Conservation (phyloP, 2,113 vertebrate species). For the Bujurquina vittata region DNA sequence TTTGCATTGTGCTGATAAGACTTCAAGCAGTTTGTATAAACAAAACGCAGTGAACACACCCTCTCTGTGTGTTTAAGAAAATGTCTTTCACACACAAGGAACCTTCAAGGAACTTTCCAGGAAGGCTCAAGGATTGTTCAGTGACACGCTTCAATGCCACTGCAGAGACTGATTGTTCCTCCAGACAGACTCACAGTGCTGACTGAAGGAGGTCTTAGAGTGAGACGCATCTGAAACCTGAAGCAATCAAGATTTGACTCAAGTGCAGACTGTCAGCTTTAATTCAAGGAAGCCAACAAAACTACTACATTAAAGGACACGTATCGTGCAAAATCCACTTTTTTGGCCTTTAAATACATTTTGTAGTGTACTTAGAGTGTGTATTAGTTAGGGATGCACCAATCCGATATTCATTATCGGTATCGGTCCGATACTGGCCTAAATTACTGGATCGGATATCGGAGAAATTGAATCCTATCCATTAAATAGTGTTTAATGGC, state of each 20-base stretch:
- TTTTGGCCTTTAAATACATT: too few relatives aligned
- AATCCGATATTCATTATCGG: too few relatives aligned
- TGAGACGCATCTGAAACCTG: not conserved
- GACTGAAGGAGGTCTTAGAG: not conserved
- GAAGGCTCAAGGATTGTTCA: not conserved
- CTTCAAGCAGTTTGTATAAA: not conserved
- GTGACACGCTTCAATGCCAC: too few relatives aligned
- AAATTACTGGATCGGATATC: too few relatives aligned
- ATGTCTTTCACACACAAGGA: not conserved
- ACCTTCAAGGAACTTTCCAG: not conserved
- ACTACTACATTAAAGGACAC: not conserved
- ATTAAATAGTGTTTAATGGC: too few relatives aligned
- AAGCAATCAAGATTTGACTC: not conserved
- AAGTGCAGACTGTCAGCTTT: not conserved
- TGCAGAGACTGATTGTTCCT: fast-evolving
- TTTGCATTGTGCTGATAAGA: not conserved
- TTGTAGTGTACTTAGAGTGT: too few relatives aligned
- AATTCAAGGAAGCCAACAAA: not conserved
- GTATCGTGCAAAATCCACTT: too few relatives aligned
- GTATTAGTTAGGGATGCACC: too few relatives aligned
- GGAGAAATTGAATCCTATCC: too few relatives aligned
- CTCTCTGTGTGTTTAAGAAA: not conserved
- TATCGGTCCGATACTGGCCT: too few relatives aligned
- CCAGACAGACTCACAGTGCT: not conserved
- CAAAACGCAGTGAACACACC: not conserved